Base-by-base conservation (phyloP, 2,797 vertebrate species). In the Microctenopoma steveboyesi region DNA sequence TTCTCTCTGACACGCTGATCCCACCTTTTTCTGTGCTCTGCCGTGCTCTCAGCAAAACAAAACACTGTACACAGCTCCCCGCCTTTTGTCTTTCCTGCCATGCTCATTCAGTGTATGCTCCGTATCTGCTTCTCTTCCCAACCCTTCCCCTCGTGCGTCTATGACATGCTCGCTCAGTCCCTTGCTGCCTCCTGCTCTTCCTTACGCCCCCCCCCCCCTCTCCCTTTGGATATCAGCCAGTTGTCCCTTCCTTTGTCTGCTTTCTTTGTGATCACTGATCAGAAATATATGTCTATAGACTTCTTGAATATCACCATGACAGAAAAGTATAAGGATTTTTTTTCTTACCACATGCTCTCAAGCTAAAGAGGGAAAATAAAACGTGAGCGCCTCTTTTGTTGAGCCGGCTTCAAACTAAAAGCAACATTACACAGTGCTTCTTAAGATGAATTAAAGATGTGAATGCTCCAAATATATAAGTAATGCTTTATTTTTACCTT, bases 161-260 rank as follows among this genome's bases (percentile, higher is more conserved):
- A 25, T 61, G 50, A 7, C 55, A 11, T 27, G 25, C 37, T 64
- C 18, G 4, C 52, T 47, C 12, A 0, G 46, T 59, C 14, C 27
- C 69, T 58, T n/a, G 27, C 18, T 55, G 13, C 10, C 30, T 27
- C 22, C 12, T 14, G 13, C 27, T 37, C 18, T 46, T 35, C 28
- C 10, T 48, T 40, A 7, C 22, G 13, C 18, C 18, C 18, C 71
- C 30, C 48, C 5, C 68, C 62, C 48, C 47, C 40, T 49, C 39
- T 45, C 61, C 54, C 27, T 64, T 71, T 87, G 76, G 74, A 72
- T 72, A 81, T 74, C 45, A 67, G 68, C 66, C 83, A 67, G 64
- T 52, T 37, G 58, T 73, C 51, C 53, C 37, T 79, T 80, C 56
- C 78, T 90, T 90, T 90, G 84, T 90, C 78, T 89, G 72, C 72